Conservation (phyloP, 2,888 invertebrate species). For the Arctia plantaginis region DNA sequence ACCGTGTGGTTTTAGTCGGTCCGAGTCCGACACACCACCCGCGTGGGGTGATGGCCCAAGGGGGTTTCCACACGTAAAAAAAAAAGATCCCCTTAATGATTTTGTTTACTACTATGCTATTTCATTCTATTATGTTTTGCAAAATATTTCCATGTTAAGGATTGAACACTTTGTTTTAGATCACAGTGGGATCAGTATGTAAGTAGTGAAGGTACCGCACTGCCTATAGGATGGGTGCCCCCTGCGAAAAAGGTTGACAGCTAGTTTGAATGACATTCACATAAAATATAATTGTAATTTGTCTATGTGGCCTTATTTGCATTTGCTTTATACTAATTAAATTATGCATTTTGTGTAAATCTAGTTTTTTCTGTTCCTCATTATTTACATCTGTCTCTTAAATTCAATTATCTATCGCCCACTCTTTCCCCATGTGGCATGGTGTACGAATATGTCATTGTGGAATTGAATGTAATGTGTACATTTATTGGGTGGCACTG, state of each 20-base stretch:
- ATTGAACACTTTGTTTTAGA: conserved; percentile 73
- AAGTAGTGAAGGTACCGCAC: conserved; percentile 83
- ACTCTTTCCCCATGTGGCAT: too few species aligned
- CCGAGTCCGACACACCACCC: too few species aligned
- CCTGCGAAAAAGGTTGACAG: conserved; percentile 64
- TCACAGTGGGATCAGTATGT: conserved; percentile 79
- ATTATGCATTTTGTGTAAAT: conserved; percentile 28
- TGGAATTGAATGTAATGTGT: too few species aligned
- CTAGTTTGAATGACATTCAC: background rate
- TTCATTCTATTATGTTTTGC: too few species aligned
- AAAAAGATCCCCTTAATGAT: too few species aligned
- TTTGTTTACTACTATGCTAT: too few species aligned
- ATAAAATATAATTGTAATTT: conserved; percentile 38
- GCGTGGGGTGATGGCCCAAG: too few species aligned
- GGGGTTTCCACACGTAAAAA: too few species aligned
- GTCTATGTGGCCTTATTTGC: conserved; percentile 40
- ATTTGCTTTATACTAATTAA: conserved; percentile 42
- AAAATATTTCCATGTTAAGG: background rate
- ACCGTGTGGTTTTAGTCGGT: too few species aligned
- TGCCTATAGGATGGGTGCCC: conserved; percentile 91
- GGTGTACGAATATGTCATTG: too few species aligned
- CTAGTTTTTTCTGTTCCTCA: background rate
- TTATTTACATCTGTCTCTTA: background rate
- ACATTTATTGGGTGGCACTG: too few species aligned
- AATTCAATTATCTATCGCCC: too few species aligned